Evolutionary conservation across 2,797 vertebrate species (phyloP).

Genomic region (Phyllotis vaccarum): DNA sequence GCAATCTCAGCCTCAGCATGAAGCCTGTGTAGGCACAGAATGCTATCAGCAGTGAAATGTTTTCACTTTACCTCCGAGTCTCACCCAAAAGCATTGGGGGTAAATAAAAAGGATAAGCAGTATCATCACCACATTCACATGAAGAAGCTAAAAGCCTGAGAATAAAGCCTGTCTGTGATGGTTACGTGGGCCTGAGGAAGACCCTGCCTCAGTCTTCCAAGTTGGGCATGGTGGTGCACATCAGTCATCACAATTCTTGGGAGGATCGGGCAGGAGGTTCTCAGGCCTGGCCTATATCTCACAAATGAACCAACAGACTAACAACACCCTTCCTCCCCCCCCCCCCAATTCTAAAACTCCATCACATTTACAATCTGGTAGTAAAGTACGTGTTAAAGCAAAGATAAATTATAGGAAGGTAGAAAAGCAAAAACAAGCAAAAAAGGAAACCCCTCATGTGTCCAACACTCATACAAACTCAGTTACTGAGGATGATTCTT

Average conservation of each 20-base stretch:
- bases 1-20: conserved; percentile 12
- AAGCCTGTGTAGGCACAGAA: not conserved
- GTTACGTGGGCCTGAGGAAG: not conserved
- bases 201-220: not conserved
- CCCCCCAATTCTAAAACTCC: not conserved
- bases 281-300: not conserved
- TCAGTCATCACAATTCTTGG: not conserved
- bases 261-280: not conserved
- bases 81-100: not conserved
- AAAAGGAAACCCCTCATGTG: not conserved
- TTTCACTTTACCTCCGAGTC: conserved; percentile 24
- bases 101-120: not conserved
- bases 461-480: not conserved
- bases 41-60: not conserved
- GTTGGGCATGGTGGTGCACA: not conserved
- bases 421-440: conserved; percentile 45
- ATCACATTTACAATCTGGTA: conserved; percentile 12
- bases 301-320: not conserved
- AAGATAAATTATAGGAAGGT: conserved; percentile 20
- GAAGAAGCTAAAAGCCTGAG: not conserved
- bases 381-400: conserved; percentile 53
- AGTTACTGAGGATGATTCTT: conserved; percentile 30
- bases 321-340: not conserved
- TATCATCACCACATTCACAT: not conserved
- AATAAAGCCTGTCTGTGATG: not conserved